Evolutionary conservation across 1,140 invertebrate species (phyloP), one percentile per base, ranked within the genome.

Genomic region (Ceratina japonica): DNA sequence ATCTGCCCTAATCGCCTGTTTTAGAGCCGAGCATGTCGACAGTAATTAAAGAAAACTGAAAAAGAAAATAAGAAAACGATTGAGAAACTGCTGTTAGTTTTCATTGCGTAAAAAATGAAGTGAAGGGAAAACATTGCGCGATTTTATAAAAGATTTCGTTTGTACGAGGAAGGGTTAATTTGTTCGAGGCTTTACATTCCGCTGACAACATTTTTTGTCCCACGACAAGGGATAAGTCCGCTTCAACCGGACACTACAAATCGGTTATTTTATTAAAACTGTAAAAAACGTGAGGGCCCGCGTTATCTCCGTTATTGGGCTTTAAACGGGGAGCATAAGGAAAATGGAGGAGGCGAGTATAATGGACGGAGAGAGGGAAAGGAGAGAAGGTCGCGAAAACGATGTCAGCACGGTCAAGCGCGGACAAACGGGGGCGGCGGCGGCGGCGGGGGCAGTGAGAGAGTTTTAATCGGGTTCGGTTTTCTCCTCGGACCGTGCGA

Each of bases 391-490:
- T 65, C 82, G 83, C 68, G 83, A 85, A 85, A 85, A 85, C 83
- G 83, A 85, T 85, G 83, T 85, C 83, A 85, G 83, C 79, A 64
- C 69, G 78, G 72, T 44, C 81, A 74, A 75, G 74, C 79, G 74
- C 79, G 73, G 73, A 74, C 79, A 81, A 84, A 78, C 81, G 71
- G 65, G 61, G 80, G 78, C 71, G 77, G 71, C 74, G 63, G n/a
- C 77, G 71, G 65, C 59, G 77, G 78, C 66, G 74, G 75, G 77
- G 63, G n/a, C 66, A 61, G 72, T 70, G 82, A 87, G 82, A 86
- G 82, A 86, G 84, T 87, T 78, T 44, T 83, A 79, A 87, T 81
- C 79, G 74, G 85, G 71, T 76, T 84, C 84, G 72, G 81, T 86
- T 87, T 87, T 86, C 85, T 87, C 85, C 83, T 81, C 76, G 80